Percentiles rank a stretch among this genome's conserved stretches.
These are phyloP conservation scores for Noctua pronuba DNA, from an alignment of 2,888 invertebrate species.

Conservation along the genomic window DNA sequence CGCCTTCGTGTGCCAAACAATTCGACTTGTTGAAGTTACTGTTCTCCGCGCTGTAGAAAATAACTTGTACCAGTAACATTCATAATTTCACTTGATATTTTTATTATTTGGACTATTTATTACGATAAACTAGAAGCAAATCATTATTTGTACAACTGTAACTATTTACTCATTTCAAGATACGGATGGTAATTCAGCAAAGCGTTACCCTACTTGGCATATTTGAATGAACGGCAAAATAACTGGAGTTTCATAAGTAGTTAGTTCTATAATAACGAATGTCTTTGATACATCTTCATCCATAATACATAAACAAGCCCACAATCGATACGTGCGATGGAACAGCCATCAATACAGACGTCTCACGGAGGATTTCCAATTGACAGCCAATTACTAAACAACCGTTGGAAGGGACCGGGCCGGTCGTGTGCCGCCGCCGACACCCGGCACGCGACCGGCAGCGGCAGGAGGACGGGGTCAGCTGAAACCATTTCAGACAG, in stretches of 20 bases:
- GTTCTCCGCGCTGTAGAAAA: neutral
- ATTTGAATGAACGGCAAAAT: neutral
- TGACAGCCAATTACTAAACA: conserved; percentile 47
- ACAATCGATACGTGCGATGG: neutral
- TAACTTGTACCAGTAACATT: too few relatives aligned
- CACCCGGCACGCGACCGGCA: neutral
- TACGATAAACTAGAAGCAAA: neutral
- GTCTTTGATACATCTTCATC: conserved; percentile 3
- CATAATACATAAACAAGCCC: neutral
- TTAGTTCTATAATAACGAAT: conserved; percentile 5
- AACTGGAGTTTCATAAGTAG: neutral
- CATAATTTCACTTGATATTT: neutral
- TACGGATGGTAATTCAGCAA: neutral
- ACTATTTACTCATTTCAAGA: neutral
- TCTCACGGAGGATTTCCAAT: conserved; percentile 23
- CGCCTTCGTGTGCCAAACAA: neutral
- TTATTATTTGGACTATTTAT: neutral
- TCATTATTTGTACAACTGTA: neutral
- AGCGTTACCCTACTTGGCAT: neutral
- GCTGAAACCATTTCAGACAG: neutral
- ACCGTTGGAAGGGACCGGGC: neutral
- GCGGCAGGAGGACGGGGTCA: neutral
- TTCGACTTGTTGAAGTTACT: neutral
- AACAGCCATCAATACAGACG: conserved; percentile 27
- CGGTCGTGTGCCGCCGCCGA: neutral